phyloP scores from a whole-genome alignment of 2,113 vertebrate species.

The Solea senegalensis region DNA sequence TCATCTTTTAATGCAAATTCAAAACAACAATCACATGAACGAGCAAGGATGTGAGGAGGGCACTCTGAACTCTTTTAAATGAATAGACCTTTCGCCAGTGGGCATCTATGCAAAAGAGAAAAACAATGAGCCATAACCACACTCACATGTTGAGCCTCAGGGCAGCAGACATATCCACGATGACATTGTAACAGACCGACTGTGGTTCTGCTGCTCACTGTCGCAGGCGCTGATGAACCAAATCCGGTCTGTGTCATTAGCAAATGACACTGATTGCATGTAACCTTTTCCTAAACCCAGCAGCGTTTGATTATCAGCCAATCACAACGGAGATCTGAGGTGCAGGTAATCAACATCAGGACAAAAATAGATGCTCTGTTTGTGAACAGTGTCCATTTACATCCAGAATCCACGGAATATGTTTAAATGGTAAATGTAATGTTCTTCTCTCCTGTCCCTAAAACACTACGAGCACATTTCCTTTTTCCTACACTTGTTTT shows the following conservation, averaged over 20 bases:
- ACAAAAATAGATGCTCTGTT: slow-evolving; percentile 56
- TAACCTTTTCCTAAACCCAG: slow-evolving; percentile 64
- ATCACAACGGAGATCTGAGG: slow-evolving; percentile 47
- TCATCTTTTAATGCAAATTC: slow-evolving; percentile 27
- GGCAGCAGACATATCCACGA: slow-evolving; percentile 21
- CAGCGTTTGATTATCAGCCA: slow-evolving; percentile 63
- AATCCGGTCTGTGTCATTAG: slow-evolving; percentile 48
- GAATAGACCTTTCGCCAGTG: slow-evolving; percentile 40
- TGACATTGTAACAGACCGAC: slow-evolving; percentile 33
- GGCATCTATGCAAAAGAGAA: slow-evolving; percentile 43
- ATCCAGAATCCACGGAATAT: slow-evolving; percentile 31
- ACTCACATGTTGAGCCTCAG: slow-evolving; percentile 35
- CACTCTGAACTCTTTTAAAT: slow-evolving; percentile 21
- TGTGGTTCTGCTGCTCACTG: slow-evolving; percentile 41
- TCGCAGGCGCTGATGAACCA: slow-evolving; percentile 49
- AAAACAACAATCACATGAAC: slow-evolving; percentile 39
- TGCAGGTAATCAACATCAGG: slow-evolving; percentile 56
- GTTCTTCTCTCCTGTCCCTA: slow-evolving; percentile 27
- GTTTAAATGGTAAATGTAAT: slow-evolving; percentile 3
- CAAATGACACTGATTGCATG: slow-evolving; percentile 67
- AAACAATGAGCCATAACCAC: slow-evolving; percentile 23
- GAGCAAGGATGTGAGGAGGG: slow-evolving; percentile 17
- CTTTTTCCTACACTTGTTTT: too few species aligned
- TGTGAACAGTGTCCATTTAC: slow-evolving; percentile 23
- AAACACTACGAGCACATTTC: slow-evolving; percentile 27